These are phyloP conservation scores for Aproaerema taeniolella DNA, from an alignment of 2,888 invertebrate genomes.

Conservation along the genomic window DNA sequence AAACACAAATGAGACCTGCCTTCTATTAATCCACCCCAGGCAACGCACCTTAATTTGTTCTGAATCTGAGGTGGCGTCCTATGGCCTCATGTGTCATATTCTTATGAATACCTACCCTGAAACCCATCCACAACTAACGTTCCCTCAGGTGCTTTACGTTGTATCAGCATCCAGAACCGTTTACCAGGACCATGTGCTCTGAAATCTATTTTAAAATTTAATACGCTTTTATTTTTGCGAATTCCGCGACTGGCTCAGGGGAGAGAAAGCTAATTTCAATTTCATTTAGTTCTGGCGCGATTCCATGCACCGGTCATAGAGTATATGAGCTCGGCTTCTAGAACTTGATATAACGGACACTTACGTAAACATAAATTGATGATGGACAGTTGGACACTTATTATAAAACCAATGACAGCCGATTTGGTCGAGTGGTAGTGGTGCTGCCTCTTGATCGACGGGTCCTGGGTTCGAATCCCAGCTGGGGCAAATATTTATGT, in stretches of 20 bases:
- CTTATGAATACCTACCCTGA: not conserved
- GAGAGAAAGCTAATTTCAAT: constrained; percentile 76
- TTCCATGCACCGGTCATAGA: constrained; percentile 69
- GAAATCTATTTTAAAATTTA: constrained; percentile 73
- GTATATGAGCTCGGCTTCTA: too few species aligned
- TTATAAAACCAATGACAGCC: not conserved
- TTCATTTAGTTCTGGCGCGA: constrained; percentile 77
- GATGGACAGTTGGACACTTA: not conserved
- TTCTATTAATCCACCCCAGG: too few species aligned
- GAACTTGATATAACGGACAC: too few species aligned
- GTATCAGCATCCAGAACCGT: not conserved
- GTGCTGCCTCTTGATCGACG: too few species aligned
- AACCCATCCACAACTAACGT: not conserved
- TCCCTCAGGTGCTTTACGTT: not conserved
- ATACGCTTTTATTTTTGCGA: constrained; percentile 74
- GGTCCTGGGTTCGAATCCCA: too few species aligned
- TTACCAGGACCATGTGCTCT: not conserved
- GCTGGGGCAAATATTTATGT: too few species aligned
- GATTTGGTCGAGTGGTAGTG: too few species aligned
- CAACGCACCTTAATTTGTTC: too few species aligned
- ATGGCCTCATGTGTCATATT: too few species aligned
- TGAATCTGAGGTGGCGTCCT: too few species aligned
- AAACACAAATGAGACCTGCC: too few species aligned
- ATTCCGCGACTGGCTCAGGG: constrained; percentile 69
- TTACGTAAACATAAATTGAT: not conserved